Evolutionary conservation across 2,888 invertebrate species (phyloP).

Genomic region (Linyphia triangularis): DNA sequence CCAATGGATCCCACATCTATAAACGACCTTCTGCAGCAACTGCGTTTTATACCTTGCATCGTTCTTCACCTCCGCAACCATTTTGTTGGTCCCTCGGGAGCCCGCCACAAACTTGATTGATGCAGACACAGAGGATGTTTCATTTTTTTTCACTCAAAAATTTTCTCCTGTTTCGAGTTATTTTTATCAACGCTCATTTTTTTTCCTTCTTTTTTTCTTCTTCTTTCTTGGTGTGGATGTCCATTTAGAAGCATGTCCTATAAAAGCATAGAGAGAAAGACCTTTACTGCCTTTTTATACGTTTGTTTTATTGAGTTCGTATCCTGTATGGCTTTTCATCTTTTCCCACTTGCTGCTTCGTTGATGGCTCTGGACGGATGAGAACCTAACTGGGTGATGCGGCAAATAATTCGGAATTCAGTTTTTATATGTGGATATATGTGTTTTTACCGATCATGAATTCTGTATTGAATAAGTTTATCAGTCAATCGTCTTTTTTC

Average conservation of each 20-base stretch:
- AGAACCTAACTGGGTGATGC: background rate
- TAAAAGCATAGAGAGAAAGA: background rate
- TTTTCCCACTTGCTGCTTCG: conserved; percentile 56
- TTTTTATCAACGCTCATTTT: no score
- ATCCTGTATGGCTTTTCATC: conserved; percentile 5
- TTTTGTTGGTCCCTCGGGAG: conserved; percentile 28
- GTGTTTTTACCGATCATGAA: background rate
- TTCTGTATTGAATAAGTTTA: background rate
- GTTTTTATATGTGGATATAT: conserved; percentile 14
- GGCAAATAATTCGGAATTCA: conserved; percentile 38
- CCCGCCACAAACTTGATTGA: conserved; percentile 68
- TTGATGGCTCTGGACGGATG: conserved; percentile 4
- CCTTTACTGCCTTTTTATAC: conserved; percentile 73
- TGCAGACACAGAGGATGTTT: conserved; percentile 32
- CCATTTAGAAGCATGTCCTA: background rate
- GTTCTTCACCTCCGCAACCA: conserved; percentile 34
- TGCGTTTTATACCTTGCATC: background rate
- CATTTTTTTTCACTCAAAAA: conserved; percentile 3
- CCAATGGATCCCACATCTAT: no score
- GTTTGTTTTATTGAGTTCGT: conserved; percentile 67
- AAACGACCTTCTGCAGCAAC: no score
- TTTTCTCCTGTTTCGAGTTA: conserved; percentile 9
- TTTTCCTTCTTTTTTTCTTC: no score
- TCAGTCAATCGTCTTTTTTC: background rate
- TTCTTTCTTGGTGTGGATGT: background rate